phyloP scores from a whole-genome alignment of 1,140 invertebrate species.

The Neoseiulus cucumeris region DNA sequence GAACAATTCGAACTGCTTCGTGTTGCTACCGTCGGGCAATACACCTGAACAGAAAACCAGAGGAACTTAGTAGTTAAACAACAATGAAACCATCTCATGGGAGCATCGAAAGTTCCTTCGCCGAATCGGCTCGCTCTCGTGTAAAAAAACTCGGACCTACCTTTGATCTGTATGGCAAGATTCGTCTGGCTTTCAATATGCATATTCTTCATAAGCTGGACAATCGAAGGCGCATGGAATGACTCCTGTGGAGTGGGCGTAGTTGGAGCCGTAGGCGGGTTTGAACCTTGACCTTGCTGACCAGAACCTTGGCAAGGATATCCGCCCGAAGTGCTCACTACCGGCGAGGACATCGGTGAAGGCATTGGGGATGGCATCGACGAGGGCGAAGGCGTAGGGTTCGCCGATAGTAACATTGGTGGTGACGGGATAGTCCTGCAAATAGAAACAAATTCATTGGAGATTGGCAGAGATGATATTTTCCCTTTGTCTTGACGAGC shows the following conservation, averaged over 20 bases:
- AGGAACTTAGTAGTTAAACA: too few species aligned
- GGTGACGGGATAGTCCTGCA: constrained; percentile 1
- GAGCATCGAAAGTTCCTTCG: too few species aligned
- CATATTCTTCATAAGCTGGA: constrained; percentile 6
- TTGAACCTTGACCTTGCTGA: background rate
- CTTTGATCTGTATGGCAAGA: constrained; percentile 10
- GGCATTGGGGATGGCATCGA: constrained; percentile 8
- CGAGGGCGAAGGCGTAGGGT: background rate
- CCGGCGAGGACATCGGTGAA: constrained; percentile 3
- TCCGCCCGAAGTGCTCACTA: background rate
- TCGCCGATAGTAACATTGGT: background rate
- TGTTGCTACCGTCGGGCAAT: background rate
- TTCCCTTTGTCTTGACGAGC: too few species aligned
- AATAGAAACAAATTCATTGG: background rate
- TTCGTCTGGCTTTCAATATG: background rate
- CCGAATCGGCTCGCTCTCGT: too few species aligned
- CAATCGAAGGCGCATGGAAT: background rate
- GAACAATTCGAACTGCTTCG: constrained; percentile 3
- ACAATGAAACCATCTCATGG: too few species aligned
- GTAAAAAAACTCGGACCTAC: background rate
- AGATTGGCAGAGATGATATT: too few species aligned
- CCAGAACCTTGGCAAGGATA: background rate
- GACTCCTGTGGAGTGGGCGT: constrained; percentile 3
- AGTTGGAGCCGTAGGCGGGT: background rate
- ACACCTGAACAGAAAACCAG: background rate